Conservation (phyloP, 1,140 invertebrate genomes). For the Drosophila ercepeae region DNA sequence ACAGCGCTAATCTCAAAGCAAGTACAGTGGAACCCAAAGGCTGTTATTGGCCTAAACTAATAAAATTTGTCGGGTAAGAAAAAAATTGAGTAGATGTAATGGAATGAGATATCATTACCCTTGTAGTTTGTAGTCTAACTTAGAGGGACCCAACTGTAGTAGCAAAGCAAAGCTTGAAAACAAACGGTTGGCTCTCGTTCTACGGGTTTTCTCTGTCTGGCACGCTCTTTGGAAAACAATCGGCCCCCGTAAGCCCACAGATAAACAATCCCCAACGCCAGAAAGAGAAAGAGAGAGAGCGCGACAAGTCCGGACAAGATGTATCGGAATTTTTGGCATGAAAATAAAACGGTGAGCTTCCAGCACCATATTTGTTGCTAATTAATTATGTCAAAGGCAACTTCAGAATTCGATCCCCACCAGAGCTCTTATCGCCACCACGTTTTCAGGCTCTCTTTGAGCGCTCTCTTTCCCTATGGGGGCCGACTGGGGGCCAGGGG, state of each 20-base stretch:
- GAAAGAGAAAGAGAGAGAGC: background rate
- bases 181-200: constrained; percentile 5
- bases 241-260: constrained; percentile 14
- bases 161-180: constrained; percentile 15
- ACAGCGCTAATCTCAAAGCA: constrained; percentile 38
- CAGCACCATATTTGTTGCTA: constrained; percentile 47
- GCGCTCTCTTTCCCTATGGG: constrained; percentile 13
- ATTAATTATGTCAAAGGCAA: constrained; percentile 62
- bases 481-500: background rate
- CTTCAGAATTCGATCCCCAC: background rate
- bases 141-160: background rate
- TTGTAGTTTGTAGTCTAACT: no score
- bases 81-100: no score
- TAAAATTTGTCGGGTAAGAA: no score
- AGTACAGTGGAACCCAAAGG: constrained; percentile 1
- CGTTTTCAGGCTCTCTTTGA: constrained; percentile 10
- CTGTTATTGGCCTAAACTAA: background rate
- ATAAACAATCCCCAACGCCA: constrained; percentile 32
- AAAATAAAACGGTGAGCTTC: constrained; percentile 9
- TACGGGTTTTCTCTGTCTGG: background rate
- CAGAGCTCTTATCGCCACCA: constrained; percentile 25
- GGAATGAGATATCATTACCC: no score
- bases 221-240: constrained; percentile 28
- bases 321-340: constrained; percentile 49
- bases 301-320: constrained; percentile 8